Conservation (phyloP, 2,888 invertebrate species). For the Escarpia spicata region DNA sequence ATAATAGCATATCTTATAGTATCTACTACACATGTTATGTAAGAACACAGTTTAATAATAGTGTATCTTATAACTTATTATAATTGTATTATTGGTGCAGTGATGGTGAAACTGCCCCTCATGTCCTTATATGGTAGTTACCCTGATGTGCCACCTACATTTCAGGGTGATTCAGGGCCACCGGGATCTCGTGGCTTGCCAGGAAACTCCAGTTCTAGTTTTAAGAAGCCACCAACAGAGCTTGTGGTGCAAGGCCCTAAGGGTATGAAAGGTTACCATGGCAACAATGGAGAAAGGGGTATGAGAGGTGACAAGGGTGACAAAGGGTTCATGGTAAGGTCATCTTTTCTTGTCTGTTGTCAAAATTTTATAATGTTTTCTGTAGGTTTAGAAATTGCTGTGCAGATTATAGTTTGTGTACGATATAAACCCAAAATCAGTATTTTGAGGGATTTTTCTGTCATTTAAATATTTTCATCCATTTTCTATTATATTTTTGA, state of each 20-base stretch:
- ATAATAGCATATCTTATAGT: too few relatives aligned
- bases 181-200: conserved; percentile 57
- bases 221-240: conserved; percentile 19
- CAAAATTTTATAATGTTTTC: not conserved
- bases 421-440: too few relatives aligned
- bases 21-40: not conserved
- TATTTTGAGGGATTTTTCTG: too few relatives aligned
- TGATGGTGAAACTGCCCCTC: not conserved
- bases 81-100: not conserved
- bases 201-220: conserved; percentile 40
- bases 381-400: too few relatives aligned
- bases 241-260: conserved; percentile 29
- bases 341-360: conserved; percentile 6
- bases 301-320: conserved; percentile 50
- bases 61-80: not conserved
- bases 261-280: conserved; percentile 30
- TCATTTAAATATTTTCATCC: too few relatives aligned
- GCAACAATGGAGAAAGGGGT: conserved; percentile 36
- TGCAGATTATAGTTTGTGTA: too few relatives aligned
- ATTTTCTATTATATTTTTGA: not conserved
- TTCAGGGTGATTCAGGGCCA: conserved; percentile 55
- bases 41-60: not conserved
- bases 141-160: conserved; percentile 20
- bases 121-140: conserved; percentile 1
- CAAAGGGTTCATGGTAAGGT: conserved; percentile 45